Percentiles rank a stretch among this genome's conserved stretches.
These are phyloP conservation scores for Drosophila dunni DNA, from an alignment of 1,140 invertebrate species.

Conservation along the genomic window DNA sequence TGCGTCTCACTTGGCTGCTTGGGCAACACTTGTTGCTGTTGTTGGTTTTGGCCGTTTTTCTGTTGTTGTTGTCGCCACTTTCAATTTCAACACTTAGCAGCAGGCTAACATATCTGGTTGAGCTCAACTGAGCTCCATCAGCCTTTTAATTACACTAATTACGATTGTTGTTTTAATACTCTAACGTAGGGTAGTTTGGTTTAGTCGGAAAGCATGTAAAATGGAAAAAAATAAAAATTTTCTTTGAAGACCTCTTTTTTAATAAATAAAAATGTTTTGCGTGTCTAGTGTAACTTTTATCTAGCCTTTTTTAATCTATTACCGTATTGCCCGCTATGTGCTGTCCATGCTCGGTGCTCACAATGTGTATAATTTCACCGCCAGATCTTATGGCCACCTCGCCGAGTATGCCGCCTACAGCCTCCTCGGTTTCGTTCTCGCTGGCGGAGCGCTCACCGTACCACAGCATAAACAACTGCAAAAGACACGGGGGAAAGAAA, in stretches of 20 bases:
- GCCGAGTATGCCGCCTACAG: conserved; percentile 74
- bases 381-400: conserved; percentile 81
- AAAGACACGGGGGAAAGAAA: neutral
- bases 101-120: conserved; percentile 20
- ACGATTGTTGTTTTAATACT: conserved; percentile 33
- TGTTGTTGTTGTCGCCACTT: conserved; percentile 53
- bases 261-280: too few relatives aligned
- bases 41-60: conserved; percentile 3
- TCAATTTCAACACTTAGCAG: conserved; percentile 67
- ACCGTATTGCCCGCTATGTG: conserved; percentile 82
- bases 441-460: conserved; percentile 67
- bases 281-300: neutral
- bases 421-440: conserved; percentile 81
- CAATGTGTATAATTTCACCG: conserved; percentile 82
- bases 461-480: conserved; percentile 78
- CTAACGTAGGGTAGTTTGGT: neutral
- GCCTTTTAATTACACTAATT: conserved; percentile 75
- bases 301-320: conserved; percentile 24
- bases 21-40: conserved; percentile 63
- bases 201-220: neutral
- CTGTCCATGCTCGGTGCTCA: conserved; percentile 79
- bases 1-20: conserved; percentile 78
- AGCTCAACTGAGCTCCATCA: conserved; percentile 15
- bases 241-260: too few relatives aligned
- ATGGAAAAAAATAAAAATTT: neutral